Evolutionary conservation across 2,113 vertebrate genomes (phyloP), one percentile per base, ranked within the genome.

Genomic region (Petaurus breviceps): DNA sequence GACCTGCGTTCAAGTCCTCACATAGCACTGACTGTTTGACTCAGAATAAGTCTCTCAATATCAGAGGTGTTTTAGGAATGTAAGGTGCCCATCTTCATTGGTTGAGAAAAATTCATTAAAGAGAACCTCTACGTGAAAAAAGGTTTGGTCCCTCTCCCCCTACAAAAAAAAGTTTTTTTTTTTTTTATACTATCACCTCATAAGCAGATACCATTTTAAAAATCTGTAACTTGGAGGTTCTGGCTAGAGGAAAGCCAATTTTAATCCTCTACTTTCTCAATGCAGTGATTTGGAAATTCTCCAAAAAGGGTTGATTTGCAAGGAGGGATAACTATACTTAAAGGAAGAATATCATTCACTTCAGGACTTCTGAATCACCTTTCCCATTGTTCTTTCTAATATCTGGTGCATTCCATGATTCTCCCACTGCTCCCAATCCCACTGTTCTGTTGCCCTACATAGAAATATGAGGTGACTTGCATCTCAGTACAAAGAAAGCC

Each of bases 341-440:
- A 93, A 94, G 94, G 53, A 92, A 96, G 28, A 22, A 31, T 28
- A 90, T 55, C 92, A 51, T 10, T 77, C 11, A 57, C 93, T 24
- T 54, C 89, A 19, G 93, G 91, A 51, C 91, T 84, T 92, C 96
- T 91, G 94, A 94, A 10, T 95, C 96, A 77, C 8, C 46, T 92
- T 93, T 26, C 93, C 57, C 0, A 0, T 43, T 3, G 46, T 93
- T 46, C 89, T 0, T 8, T 91, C 55, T 52, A 0, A 0, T 0
- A 0, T 25, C 89, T 94, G 95, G 97, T 95, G 94, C 26, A 43
- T 90, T 37, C 52, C 90, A 23, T 43, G 68, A 84, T 84, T 84
- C n/a, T 43, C n/a, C 37, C 19, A n/a, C 5, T 37, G 61, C 4
- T 77, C 16, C 61, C 37, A 77, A 77, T 55, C 16, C 53, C 90